Evolutionary conservation across 1,140 invertebrate species (phyloP), one percentile per base, ranked within the genome.

Genomic region (Scaptomyza pallida): DNA sequence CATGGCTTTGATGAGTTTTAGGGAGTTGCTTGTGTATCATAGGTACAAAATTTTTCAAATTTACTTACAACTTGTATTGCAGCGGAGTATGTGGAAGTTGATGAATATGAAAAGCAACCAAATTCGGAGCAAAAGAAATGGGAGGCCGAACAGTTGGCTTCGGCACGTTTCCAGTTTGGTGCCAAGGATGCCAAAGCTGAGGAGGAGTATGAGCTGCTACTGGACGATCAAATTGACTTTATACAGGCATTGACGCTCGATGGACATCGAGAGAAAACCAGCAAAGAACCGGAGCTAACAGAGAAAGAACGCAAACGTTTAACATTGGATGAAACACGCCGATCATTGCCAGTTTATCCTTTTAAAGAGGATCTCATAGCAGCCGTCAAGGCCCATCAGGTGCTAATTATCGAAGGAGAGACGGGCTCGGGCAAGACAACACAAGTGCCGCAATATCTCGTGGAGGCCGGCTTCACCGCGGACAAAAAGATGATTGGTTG

Each of bases 391-490:
- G 94, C 97, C 47, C 96, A 99, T 93, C 98, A 99, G 92, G 94
- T 96, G 73, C 92, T 99, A 0, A 99, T 99, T 75, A 97, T 99
- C 72, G 98, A 99, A 93, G 99, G 99, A 47, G 98, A 99, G 93
- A 99, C 98, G 13, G 98, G 98, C 0, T 98, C 97, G 13, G 98
- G 99, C 4, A 99, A 99, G 94, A 99, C 99, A 0, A 99, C 99
- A 4, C 99, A 99, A 92, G 97, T 99, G 72, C 98, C 99, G 6
- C 99, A 99, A 91, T 99, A 99, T 93, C 93, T 99, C 0, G 94
- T 97, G 90, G 97, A 99, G 90, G 96, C 97, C 44, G 98, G 98
- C 44, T 98, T 96, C 86, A 96, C 96, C 6, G 92, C 95, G 45
- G 95, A 96, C 90, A 95, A 94, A 13, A 98, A 97, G 94, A 92